phyloP scores from a whole-genome alignment of 2,797 vertebrate genomes.

The Parambassis ranga region DNA sequence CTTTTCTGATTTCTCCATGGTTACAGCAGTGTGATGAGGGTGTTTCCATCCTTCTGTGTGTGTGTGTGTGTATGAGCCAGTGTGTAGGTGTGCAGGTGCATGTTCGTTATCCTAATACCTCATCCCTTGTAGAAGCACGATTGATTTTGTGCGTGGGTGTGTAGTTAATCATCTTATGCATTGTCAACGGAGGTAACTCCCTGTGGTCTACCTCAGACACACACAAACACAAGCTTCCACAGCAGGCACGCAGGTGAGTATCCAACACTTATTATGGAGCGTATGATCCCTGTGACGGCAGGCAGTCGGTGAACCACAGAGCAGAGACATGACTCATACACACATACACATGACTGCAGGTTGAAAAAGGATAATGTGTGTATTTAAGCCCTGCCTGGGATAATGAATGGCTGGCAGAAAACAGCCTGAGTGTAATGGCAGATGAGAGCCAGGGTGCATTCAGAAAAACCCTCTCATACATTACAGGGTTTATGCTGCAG shows the following conservation, averaged over 20 bases:
- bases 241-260: slow-evolving; percentile 38
- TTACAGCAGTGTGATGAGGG: slow-evolving; percentile 41
- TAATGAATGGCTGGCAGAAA: slow-evolving; percentile 47
- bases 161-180: slow-evolving; percentile 48
- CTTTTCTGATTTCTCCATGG: slow-evolving; percentile 58
- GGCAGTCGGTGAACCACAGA: not conserved
- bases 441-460: slow-evolving; percentile 29
- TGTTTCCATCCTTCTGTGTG: slow-evolving; percentile 28
- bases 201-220: not conserved
- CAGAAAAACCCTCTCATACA: slow-evolving; percentile 27
- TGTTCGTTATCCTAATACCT: slow-evolving; percentile 36
- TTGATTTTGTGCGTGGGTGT: slow-evolving; percentile 31
- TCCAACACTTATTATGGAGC: slow-evolving; percentile 39
- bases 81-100: not conserved
- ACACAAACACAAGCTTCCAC: not conserved
- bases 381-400: slow-evolving; percentile 16
- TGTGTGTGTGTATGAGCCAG: not conserved
- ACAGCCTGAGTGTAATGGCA: slow-evolving; percentile 34
- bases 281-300: slow-evolving; percentile 8
- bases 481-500: slow-evolving; percentile 13
- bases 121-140: slow-evolving; percentile 18
- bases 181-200: slow-evolving; percentile 42
- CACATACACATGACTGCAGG: not conserved
- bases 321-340: slow-evolving; percentile 22
- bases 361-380: slow-evolving; percentile 38